Evolutionary conservation across 1,140 invertebrate species (phyloP).

Genomic region (Thaumatotibia leucotreta): DNA sequence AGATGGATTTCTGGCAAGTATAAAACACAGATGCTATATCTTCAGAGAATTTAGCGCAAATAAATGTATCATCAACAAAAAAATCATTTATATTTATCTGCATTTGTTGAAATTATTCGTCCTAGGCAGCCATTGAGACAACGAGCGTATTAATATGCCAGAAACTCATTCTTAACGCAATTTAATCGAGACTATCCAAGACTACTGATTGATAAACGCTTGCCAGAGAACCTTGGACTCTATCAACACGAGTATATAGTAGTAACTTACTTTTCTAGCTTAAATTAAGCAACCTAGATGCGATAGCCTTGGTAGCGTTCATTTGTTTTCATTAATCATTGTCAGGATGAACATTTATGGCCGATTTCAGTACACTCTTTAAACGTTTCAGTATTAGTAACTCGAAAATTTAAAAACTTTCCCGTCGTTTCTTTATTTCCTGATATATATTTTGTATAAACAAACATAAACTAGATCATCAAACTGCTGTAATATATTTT

Average conservation of each 20-base stretch:
- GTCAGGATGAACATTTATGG: not conserved
- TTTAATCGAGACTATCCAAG: not conserved
- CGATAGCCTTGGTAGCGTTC: not conserved
- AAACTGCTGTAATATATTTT: no score
- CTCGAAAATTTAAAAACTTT: no score
- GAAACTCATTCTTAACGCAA: not conserved
- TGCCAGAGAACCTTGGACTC: not conserved
- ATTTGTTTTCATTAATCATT: constrained; percentile 10
- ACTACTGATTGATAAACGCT: not conserved
- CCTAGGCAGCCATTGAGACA: not conserved
- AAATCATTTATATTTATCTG: no score
- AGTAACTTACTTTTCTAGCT: not conserved
- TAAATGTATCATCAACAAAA: no score
- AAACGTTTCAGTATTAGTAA: no score
- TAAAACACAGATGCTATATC: no score
- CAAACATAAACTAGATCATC: no score
- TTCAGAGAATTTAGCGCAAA: no score
- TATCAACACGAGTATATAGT: not conserved
- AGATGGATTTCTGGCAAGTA: no score
- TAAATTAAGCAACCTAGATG: not conserved
- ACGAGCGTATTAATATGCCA: not conserved
- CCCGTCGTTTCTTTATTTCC: no score
- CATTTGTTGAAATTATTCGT: no score
- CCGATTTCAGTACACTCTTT: not conserved
- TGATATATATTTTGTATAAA: no score